A percentile compares a stretch with the other conserved stretches of the same genome.
Conservation (phyloP, 1,140 invertebrate species). For the Forficula auricularia region DNA sequence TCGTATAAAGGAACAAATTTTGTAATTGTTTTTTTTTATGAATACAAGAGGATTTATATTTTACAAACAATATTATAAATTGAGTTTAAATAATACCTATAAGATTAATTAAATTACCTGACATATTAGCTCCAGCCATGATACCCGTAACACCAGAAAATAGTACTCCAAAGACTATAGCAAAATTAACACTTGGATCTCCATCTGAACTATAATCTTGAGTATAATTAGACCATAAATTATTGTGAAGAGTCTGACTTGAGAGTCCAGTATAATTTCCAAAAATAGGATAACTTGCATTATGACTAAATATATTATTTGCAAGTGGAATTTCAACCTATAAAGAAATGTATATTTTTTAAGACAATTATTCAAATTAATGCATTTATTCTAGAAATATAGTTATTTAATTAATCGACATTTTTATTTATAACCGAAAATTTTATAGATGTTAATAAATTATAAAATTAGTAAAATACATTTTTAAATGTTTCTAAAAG, state of each 20-base stretch:
- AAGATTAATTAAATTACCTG: conserved; percentile 39
- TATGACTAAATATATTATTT: conserved; percentile 39
- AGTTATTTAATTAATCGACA: too few species aligned
- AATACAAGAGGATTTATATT: too few species aligned
- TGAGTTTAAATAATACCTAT: conserved; percentile 3
- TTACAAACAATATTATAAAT: conserved; percentile 6
- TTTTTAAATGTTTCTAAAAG: too few species aligned
- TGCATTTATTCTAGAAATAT: too few species aligned
- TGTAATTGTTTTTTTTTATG: too few species aligned
- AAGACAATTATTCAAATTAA: too few species aligned
- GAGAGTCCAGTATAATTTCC: conserved; percentile 68
- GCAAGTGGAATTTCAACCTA: conserved; percentile 54
- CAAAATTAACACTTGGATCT: conserved; percentile 53
- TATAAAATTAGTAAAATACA: too few species aligned
- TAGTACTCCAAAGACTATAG: conserved; percentile 83
- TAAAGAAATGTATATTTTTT: conserved; percentile 6
- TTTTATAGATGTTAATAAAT: too few species aligned
- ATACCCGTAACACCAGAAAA: conserved; percentile 96
- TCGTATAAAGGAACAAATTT: too few species aligned
- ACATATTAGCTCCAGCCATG: conserved; percentile 99
- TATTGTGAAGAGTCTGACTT: conserved; percentile 48
- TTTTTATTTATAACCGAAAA: too few species aligned
- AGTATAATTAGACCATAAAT: conserved; percentile 60
- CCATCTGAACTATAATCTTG: conserved; percentile 60
- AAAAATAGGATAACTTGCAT: conserved; percentile 32